phyloP scores from a whole-genome alignment of 2,797 vertebrate genomes.

The Scarus forsteni region DNA sequence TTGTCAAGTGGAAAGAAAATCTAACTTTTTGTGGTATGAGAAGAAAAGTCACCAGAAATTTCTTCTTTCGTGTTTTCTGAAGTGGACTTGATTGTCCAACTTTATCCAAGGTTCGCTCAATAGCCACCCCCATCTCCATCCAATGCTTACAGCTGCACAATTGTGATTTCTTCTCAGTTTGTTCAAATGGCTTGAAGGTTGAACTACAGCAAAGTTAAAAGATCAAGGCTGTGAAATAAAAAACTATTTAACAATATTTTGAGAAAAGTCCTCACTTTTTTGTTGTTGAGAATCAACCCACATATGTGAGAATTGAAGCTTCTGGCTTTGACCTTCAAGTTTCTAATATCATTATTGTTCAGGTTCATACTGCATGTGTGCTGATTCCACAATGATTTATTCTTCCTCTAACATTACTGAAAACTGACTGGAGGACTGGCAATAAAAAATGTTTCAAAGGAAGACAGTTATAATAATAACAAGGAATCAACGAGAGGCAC shows the following conservation, averaged over 20 bases:
- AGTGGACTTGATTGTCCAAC: neutral
- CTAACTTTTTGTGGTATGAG: slow-evolving; percentile 12
- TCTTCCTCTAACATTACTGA: neutral
- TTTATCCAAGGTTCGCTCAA: slow-evolving; percentile 28
- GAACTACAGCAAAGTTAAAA: slow-evolving; percentile 10
- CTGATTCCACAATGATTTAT: slow-evolving; percentile 11
- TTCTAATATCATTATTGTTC: slow-evolving; percentile 18
- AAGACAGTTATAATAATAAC: neutral
- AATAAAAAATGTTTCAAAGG: neutral
- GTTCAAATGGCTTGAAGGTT: slow-evolving; percentile 5
- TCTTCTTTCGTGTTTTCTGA: slow-evolving; percentile 3
- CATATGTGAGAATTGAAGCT: neutral
- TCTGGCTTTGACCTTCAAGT: neutral
- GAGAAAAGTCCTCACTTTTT: slow-evolving; percentile 8
- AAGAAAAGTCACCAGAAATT: neutral
- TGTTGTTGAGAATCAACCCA: slow-evolving; percentile 5
- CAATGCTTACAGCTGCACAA: slow-evolving; percentile 9
- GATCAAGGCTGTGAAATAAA: slow-evolving; percentile 8
- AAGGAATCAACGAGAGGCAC: too few relatives aligned
- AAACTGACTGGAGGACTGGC: neutral
- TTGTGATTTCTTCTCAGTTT: slow-evolving; percentile 16
- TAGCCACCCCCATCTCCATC: slow-evolving; percentile 4
- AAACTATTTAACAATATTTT: slow-evolving; percentile 13
- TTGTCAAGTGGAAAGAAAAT: slow-evolving; percentile 7
- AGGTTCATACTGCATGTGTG: neutral